Evolutionary conservation across 1,140 invertebrate species (phyloP).

Genomic region (Drusus annulatus): DNA sequence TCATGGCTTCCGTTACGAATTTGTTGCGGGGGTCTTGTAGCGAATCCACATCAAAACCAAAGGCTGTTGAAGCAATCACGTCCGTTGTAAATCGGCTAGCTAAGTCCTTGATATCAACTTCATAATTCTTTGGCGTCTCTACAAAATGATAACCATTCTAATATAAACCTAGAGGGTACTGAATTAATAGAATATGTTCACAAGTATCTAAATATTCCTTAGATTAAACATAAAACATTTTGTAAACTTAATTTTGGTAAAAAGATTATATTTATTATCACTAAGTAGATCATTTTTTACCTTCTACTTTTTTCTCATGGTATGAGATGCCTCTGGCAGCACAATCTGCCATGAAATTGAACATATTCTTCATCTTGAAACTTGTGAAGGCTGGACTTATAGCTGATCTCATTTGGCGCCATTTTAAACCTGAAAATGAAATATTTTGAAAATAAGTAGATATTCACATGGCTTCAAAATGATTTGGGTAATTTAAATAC

Average conservation of each 20-base stretch:
- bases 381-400: conserved; percentile 71
- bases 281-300: neutral
- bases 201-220: no score
- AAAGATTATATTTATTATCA: no score
- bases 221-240: no score
- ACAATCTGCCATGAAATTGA: conserved; percentile 66
- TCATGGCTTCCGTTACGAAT: conserved; percentile 69
- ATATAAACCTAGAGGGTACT: no score
- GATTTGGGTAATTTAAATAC: no score
- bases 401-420: conserved; percentile 70
- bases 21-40: conserved; percentile 69
- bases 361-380: conserved; percentile 70
- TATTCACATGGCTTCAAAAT: no score
- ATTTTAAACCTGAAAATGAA: conserved; percentile 63
- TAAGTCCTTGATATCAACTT: conserved; percentile 71
- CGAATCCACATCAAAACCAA: conserved; percentile 74
- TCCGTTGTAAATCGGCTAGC: conserved; percentile 73
- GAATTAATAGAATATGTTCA: no score
- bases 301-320: conserved; percentile 38
- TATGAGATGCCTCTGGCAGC: conserved; percentile 56
- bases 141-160: neutral
- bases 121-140: conserved; percentile 53
- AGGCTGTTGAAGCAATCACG: conserved; percentile 64
- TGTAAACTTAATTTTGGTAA: no score
- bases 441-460: no score